Evolutionary conservation across 2,113 vertebrate species (phyloP).

Genomic region (Syrrhaptes paradoxus): DNA sequence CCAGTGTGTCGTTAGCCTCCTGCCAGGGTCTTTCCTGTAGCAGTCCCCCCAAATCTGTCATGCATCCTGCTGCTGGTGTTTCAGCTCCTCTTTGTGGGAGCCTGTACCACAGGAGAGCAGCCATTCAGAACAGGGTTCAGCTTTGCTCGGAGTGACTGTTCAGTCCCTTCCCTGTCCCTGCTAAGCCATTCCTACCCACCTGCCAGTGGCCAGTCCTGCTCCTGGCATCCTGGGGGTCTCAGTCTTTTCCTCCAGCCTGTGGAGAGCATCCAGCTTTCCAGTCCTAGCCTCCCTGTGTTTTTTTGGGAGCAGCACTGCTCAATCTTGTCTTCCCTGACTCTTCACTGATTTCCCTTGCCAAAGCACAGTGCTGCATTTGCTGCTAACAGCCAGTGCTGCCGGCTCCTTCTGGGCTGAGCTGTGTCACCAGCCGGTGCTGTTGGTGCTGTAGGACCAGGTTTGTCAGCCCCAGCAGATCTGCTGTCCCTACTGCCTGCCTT

Average conservation of each 20-base stretch:
- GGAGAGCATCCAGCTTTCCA: background rate
- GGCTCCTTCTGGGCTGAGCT: background rate
- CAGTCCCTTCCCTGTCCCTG: background rate
- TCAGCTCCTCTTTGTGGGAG: background rate
- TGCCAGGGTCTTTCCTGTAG: background rate
- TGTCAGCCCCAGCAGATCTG: background rate
- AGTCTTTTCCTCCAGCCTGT: background rate
- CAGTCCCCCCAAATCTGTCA: background rate
- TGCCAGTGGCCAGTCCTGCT: background rate
- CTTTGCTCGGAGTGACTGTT: background rate
- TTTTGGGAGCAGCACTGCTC: background rate
- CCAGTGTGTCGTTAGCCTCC: accelerated
- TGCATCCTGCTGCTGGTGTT: background rate
- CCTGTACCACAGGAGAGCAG: background rate
- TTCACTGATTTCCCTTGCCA: background rate
- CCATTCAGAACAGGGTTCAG: accelerated
- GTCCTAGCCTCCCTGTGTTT: background rate
- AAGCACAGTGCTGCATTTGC: background rate
- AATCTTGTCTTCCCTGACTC: background rate
- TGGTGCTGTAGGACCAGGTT: background rate
- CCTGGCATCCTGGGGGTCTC: background rate
- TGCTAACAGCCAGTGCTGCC: background rate
- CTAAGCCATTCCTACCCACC: background rate
- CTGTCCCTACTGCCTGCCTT: background rate
- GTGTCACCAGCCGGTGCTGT: background rate